Base-by-base conservation (phyloP, 2,888 invertebrate species). In the Cantharis rufa region DNA sequence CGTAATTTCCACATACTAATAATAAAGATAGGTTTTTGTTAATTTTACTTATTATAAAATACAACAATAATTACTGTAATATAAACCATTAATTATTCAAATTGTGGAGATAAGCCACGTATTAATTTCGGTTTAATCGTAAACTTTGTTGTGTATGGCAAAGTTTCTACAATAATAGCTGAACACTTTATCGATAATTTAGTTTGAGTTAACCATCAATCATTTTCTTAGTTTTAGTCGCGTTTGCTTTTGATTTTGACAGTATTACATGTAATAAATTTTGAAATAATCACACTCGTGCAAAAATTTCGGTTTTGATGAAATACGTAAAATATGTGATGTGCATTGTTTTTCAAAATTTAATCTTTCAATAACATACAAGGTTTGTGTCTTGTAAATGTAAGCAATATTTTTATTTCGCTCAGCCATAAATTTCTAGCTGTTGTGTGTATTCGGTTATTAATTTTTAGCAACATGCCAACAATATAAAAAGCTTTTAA, bases 111-210 rank as follows among this genome's bases (percentile, higher is more conserved):
- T 48, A 48, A 48, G 48, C 48, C 48, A 48, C 48, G 48, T 48
- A 48, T 48, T 48, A 48, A 48, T 48, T 66, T 66, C 24, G 64
- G 18, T 66, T 66, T 66, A 24, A 21, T 18, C 13, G 16, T 24
- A 21, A 66, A 66, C 64, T 66, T 66, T 66, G 21, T 66, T 66
- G 64, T 66, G n/a, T 24, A 66, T 21, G 24, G 24, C 64, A 66
- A 66, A 66, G 64, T 66, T 66, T 66, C 24, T 13, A 66, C 24
- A 21, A 66, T 66, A 66, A 66, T 66, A 24, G 18, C 64, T 66
- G 24, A 66, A 66, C 64, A 66, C 21, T 66, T 66, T 66, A 66
- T 66, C 64, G 64, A 21, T 66, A 66, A 66, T 66, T 66, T 66
- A 66, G 21, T 66, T 66, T 66, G 64, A 66, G n/a, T 21, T 21